phyloP scores from a whole-genome alignment of 2,797 vertebrate species.

The Protonibea diacanthus region DNA sequence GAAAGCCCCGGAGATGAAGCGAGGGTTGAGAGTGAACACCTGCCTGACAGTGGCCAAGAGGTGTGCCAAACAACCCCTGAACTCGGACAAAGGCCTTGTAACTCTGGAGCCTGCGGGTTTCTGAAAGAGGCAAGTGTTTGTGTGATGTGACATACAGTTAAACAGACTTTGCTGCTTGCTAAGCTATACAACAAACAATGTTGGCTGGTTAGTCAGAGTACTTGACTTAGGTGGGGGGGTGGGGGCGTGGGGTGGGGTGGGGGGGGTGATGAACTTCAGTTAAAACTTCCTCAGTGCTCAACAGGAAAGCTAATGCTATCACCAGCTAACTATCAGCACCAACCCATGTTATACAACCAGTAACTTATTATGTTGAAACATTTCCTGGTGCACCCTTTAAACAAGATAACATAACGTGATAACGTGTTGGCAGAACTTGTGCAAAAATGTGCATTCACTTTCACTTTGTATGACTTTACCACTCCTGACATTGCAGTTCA shows the following conservation, averaged over 20 bases:
- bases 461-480: conserved; percentile 22
- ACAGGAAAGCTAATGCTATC: conserved; percentile 31
- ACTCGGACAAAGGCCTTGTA: conserved; percentile 67
- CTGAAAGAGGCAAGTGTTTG: conserved; percentile 79
- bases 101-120: conserved; percentile 67
- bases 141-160: conserved; percentile 10
- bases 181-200: not conserved
- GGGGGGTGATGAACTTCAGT: not conserved
- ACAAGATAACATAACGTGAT: not conserved
- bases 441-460: conserved; percentile 28
- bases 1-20: conserved; percentile 58
- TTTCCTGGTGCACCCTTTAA: conserved; percentile 23
- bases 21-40: conserved; percentile 58
- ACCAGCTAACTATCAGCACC: conserved; percentile 30
- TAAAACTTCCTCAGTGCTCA: conserved; percentile 19
- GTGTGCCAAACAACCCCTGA: conserved; percentile 54
- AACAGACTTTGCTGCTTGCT: not conserved
- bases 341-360: conserved; percentile 13
- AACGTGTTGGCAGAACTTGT: not conserved
- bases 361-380: conserved; percentile 2
- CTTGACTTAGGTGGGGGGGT: not conserved
- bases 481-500: not conserved
- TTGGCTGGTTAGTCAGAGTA: not conserved
- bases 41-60: conserved; percentile 63
- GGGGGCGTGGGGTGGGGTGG: no score